A percentile compares a stretch with the other conserved stretches of the same genome.
Conservation (phyloP, 2,888 invertebrate species). For the Opisthograptis luteolata region DNA sequence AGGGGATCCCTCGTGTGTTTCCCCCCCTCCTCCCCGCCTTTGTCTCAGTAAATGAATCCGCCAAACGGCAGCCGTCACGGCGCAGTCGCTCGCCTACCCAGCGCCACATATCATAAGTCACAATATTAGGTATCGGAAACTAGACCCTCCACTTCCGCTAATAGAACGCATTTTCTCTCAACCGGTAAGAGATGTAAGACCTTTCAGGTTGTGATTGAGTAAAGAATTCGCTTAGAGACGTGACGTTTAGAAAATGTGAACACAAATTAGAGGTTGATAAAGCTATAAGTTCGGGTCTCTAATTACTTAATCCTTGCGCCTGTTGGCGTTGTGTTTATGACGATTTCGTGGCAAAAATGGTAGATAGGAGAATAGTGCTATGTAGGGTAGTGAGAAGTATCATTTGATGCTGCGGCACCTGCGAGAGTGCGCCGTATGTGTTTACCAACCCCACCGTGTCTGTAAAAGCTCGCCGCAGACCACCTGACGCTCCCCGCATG, state of each 20-base stretch:
- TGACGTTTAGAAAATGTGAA: constrained; percentile 73
- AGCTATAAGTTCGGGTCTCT: constrained; percentile 56
- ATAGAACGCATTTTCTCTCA: constrained; percentile 29
- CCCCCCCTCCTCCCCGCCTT: constrained; percentile 52
- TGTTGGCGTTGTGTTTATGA: constrained; percentile 28
- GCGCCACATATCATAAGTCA: constrained; percentile 66
- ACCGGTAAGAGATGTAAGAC: background rate
- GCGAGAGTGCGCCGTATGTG: constrained; percentile 19
- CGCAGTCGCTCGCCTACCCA: constrained; percentile 67
- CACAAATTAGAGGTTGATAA: constrained; percentile 72
- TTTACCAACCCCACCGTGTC: constrained; percentile 33
- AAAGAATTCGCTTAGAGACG: constrained; percentile 67
- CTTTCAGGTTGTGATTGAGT: background rate
- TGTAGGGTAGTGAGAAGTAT: constrained; percentile 15
- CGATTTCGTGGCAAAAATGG: background rate
- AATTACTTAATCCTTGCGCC: constrained; percentile 54
- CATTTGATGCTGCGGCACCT: constrained; percentile 6
- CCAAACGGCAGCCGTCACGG: constrained; percentile 79
- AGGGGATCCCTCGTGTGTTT: constrained; percentile 43
- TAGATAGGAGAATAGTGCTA: constrained; percentile 8
- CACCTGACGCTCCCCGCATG: constrained; percentile 61
- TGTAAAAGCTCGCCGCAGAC: constrained; percentile 54
- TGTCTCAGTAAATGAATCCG: constrained; percentile 83
- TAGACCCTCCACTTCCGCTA: constrained; percentile 45
- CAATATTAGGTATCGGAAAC: constrained; percentile 56